These are phyloP conservation scores for Polydrusus cervinus DNA, from an alignment of 2,888 invertebrate species.

Conservation along the genomic window DNA sequence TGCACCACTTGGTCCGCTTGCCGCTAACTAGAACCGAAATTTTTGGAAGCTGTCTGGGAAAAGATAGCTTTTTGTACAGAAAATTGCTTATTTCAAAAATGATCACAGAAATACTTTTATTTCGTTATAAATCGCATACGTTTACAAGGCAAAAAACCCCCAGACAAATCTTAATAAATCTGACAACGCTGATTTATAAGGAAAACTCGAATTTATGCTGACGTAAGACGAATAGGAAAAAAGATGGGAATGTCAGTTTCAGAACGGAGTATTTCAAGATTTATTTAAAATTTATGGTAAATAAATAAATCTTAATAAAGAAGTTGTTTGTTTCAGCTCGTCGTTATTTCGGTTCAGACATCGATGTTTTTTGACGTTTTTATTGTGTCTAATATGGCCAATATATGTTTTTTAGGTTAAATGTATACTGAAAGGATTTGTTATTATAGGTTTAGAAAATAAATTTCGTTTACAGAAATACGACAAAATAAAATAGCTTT, in stretches of 20 bases:
- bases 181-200: slow-evolving; percentile 51
- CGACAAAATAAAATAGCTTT: too few relatives aligned
- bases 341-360: slow-evolving; percentile 20
- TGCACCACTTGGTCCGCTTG: too few relatives aligned
- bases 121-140: not conserved
- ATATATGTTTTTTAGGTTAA: not conserved
- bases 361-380: slow-evolving; percentile 51
- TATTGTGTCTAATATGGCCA: slow-evolving; percentile 43
- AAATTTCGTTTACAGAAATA: too few relatives aligned
- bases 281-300: slow-evolving; percentile 55
- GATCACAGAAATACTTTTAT: not conserved
- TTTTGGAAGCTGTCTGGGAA: too few relatives aligned
- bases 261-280: slow-evolving; percentile 46
- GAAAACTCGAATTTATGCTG: slow-evolving; percentile 45
- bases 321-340: slow-evolving; percentile 52
- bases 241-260: slow-evolving; percentile 52
- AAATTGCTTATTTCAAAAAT: too few relatives aligned
- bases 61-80: too few relatives aligned
- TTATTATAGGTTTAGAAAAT: not conserved
- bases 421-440: slow-evolving; percentile 2
- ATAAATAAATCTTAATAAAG: slow-evolving; percentile 55
- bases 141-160: slow-evolving; percentile 14
- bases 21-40: too few relatives aligned
- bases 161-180: slow-evolving; percentile 36
- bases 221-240: slow-evolving; percentile 52